A percentile compares a stretch with the other conserved stretches of the same genome.
Evolutionary conservation across 2,888 invertebrate genomes (phyloP).

Genomic region (Callosobruchus maculatus): DNA sequence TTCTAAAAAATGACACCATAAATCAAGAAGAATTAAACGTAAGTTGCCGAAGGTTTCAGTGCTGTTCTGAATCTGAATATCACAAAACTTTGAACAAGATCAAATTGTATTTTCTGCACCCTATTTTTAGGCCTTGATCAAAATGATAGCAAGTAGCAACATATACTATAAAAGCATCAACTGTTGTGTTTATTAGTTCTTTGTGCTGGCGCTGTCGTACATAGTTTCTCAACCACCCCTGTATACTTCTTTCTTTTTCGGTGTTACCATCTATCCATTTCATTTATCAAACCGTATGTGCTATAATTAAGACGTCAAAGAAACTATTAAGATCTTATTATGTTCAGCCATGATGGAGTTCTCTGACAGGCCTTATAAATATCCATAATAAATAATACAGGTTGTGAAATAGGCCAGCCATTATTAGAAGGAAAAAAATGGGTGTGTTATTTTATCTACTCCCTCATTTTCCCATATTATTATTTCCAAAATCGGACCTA

Average conservation of each 20-base stretch:
- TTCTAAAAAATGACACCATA: too few relatives aligned
- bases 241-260: not conserved
- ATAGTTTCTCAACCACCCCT: not conserved
- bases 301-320: slow-evolving; percentile 36
- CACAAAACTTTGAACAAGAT: too few relatives aligned
- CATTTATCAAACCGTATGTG: slow-evolving; percentile 33
- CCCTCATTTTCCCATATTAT: too few relatives aligned
- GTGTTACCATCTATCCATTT: not conserved
- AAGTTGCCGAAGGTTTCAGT: too few relatives aligned
- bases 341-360: slow-evolving; percentile 2
- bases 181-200: too few relatives aligned
- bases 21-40: too few relatives aligned
- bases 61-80: too few relatives aligned
- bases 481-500: too few relatives aligned
- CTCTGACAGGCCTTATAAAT: not conserved
- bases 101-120: too few relatives aligned
- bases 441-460: not conserved
- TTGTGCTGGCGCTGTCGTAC: not conserved
- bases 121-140: too few relatives aligned
- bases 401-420: not conserved
- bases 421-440: not conserved
- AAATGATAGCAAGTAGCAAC: too few relatives aligned
- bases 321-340: slow-evolving; percentile 19
- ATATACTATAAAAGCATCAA: too few relatives aligned
- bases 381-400: not conserved